phyloP scores from a whole-genome alignment of 2,113 vertebrate genomes.

The Heliornis fulica region DNA sequence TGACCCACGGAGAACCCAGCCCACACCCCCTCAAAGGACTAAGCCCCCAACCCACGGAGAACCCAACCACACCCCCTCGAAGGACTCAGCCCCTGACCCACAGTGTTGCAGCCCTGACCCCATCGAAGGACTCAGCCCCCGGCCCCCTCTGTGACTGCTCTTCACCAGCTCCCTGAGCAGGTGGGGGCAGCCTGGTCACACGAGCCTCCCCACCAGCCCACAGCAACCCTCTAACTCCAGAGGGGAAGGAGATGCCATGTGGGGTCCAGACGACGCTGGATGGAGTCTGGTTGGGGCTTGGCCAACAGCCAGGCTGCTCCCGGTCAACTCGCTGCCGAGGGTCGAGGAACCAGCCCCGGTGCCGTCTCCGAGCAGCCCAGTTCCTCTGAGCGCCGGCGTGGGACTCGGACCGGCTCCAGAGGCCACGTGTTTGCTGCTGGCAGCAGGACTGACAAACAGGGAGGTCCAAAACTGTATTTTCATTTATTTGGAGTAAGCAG shows the following conservation, averaged over 20 bases:
- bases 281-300: neutral
- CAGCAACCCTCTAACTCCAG: neutral
- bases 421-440: accelerated
- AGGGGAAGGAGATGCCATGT: neutral
- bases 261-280: neutral
- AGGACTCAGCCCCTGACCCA: accelerated
- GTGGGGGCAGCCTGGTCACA: accelerated
- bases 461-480: neutral
- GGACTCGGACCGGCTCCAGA: neutral
- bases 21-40: accelerated
- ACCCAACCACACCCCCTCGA: no score
- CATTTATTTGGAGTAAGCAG: neutral
- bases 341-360: accelerated
- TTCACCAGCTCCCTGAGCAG: accelerated
- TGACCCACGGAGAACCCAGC: accelerated
- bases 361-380: accelerated
- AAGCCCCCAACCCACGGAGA: accelerated
- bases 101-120: accelerated
- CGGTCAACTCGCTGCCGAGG: accelerated
- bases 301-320: accelerated
- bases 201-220: accelerated
- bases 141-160: accelerated
- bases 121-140: neutral
- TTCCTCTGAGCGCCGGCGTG: accelerated
- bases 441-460: neutral